phyloP scores from a whole-genome alignment of 2,797 vertebrate species.

The Tapera naevia region DNA sequence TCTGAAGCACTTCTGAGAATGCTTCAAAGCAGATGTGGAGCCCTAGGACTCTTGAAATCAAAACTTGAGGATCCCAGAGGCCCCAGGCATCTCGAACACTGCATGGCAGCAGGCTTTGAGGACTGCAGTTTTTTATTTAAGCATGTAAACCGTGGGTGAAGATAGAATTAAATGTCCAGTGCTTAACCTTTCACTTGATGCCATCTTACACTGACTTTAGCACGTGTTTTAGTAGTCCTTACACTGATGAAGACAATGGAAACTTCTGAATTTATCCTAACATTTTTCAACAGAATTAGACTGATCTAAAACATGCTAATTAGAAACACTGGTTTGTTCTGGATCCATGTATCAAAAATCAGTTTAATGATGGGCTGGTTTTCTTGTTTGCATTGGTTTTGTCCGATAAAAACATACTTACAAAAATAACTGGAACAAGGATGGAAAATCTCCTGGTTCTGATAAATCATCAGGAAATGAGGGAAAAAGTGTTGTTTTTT shows the following conservation, averaged over 20 bases:
- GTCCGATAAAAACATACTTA: background rate
- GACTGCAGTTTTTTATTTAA: background rate
- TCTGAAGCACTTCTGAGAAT: background rate
- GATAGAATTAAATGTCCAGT: background rate
- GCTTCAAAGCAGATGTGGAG: background rate
- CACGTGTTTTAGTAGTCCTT: background rate
- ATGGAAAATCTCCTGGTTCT: background rate
- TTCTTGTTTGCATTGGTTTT: background rate
- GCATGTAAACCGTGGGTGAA: background rate
- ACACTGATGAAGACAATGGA: background rate
- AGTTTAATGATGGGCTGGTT: background rate
- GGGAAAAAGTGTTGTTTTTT: background rate
- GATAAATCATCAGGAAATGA: background rate
- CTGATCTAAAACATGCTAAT: background rate
- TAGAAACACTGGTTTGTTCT: background rate
- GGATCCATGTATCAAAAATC: background rate
- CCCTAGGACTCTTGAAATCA: background rate
- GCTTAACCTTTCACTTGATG: background rate
- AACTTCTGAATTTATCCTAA: background rate
- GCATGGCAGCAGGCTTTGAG: background rate
- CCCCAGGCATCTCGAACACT: background rate
- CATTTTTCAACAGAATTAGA: background rate
- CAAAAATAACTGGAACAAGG: background rate
- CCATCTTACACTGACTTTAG: background rate
- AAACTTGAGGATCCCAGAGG: background rate